These are phyloP conservation scores for Passer domesticus DNA, from an alignment of 2,113 vertebrate species.

Conservation along the genomic window DNA sequence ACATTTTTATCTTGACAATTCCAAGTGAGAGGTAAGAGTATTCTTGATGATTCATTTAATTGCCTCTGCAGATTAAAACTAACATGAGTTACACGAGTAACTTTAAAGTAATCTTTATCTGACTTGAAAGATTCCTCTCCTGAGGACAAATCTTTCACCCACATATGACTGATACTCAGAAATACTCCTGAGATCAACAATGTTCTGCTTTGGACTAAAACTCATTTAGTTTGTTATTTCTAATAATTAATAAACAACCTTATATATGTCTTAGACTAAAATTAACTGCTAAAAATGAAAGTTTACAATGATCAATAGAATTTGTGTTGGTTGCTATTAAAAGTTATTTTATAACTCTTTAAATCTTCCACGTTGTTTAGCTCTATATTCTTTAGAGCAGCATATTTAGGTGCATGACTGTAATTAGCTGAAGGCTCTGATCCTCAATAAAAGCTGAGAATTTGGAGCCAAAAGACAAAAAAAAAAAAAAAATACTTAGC, in stretches of 20 bases:
- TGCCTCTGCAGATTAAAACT: not conserved
- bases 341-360: not conserved
- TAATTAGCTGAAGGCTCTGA: not conserved
- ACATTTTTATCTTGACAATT: not conserved
- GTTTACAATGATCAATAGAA: not conserved
- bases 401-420: not conserved
- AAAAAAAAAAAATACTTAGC: not conserved
- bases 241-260: not conserved
- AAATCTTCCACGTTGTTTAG: not conserved
- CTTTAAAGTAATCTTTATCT: not conserved
- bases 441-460: not conserved
- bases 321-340: not conserved
- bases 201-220: not conserved
- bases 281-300: not conserved
- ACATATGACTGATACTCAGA: not conserved
- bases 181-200: not conserved
- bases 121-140: not conserved
- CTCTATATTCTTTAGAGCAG: not conserved
- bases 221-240: not conserved
- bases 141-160: not conserved
- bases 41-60: not conserved
- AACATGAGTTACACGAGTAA: too few species aligned
- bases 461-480: not conserved
- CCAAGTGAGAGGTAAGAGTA: not conserved
- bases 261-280: not conserved